Base-by-base conservation (phyloP, 2,113 vertebrate species). In the Podiceps cristatus region DNA sequence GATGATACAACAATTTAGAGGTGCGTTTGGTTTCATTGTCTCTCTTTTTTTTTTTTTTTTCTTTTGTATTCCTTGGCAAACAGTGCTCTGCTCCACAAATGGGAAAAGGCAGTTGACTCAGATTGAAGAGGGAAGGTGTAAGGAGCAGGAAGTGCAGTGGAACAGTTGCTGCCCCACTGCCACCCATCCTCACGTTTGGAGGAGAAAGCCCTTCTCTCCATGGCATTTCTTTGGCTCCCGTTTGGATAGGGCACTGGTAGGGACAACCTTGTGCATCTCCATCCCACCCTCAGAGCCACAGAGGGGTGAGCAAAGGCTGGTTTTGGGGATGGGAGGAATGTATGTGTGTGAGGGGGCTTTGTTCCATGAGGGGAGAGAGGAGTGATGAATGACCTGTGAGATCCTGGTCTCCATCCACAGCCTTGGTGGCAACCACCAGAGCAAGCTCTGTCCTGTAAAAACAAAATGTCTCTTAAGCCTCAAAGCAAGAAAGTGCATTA, bases 111-210 rank as follows among this genome's bases (percentile, higher is more conserved):
- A 72, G 25, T 50, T 3, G 2, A 24, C 47, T 55, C 4, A 0
- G 69, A 58, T 37, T 37, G 47, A 85, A 24, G 17, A 67, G 27
- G 2, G 3, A 63, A 53, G 0, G 0, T 31, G 9, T 44, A 53
- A 67, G 17, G 27, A 90, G 22, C 37, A 87, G 55, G 31, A 85
- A 45, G 25, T 42, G 27, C 47, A 66, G 49, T 44, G 29, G 24
- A 33, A 29, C 0, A 0, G 14, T 35, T 75, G 75, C 63, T 76
- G 45, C 35, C 24, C 18, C 6, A 3, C 35, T 87, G 27, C 40
- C 12, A 37, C n/a, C 13, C 13, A 7, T 45, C 13, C n/a, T 78
- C 2, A 2, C 35, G 13, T 71, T 15, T 62, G 52, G 22, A 59
- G 31, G 37, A 90, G 52, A 78, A 90, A 86, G 7, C 17, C 14